Percentiles rank a stretch among this genome's conserved stretches.
phyloP scores from a whole-genome alignment of 2,113 vertebrate species.

The Xyrauchen texanus region DNA sequence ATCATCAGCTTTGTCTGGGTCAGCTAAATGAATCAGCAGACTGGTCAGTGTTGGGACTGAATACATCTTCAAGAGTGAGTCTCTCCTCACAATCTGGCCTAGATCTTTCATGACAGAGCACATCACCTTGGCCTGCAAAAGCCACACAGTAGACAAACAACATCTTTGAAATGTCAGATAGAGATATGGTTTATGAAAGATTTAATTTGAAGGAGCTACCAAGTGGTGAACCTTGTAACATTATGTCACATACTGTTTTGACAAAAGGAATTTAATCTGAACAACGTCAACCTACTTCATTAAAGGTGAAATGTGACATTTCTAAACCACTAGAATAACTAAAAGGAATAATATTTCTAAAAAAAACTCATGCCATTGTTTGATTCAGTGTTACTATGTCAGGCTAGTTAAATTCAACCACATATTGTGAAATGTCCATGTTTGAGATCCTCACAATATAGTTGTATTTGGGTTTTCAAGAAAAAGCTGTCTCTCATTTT shows the following conservation, averaged over 20 bases:
- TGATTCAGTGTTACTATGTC: too few relatives aligned
- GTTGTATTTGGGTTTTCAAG: background rate
- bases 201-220: background rate
- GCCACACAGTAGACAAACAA: background rate
- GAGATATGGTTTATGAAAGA: background rate
- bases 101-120: slow-evolving; percentile 42
- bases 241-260: too few relatives aligned
- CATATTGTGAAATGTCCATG: background rate
- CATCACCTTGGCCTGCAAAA: slow-evolving; percentile 60
- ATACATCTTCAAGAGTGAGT: slow-evolving; percentile 68
- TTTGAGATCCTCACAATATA: background rate
- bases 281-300: too few relatives aligned
- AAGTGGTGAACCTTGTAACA: too few relatives aligned
- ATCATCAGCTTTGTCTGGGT: slow-evolving; percentile 66
- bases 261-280: too few relatives aligned
- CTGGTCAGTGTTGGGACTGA: slow-evolving; percentile 70
- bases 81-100: slow-evolving; percentile 54
- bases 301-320: too few relatives aligned
- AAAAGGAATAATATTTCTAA: too few relatives aligned
- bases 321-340: too few relatives aligned
- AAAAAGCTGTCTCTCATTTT: slow-evolving; percentile 9
- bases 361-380: too few relatives aligned
- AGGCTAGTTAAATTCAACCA: background rate
- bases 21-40: slow-evolving; percentile 68
- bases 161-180: background rate